Evolutionary conservation across 2,797 vertebrate genomes (phyloP), one percentile per base, ranked within the genome.

Genomic region (Nyctalus aviator): DNA sequence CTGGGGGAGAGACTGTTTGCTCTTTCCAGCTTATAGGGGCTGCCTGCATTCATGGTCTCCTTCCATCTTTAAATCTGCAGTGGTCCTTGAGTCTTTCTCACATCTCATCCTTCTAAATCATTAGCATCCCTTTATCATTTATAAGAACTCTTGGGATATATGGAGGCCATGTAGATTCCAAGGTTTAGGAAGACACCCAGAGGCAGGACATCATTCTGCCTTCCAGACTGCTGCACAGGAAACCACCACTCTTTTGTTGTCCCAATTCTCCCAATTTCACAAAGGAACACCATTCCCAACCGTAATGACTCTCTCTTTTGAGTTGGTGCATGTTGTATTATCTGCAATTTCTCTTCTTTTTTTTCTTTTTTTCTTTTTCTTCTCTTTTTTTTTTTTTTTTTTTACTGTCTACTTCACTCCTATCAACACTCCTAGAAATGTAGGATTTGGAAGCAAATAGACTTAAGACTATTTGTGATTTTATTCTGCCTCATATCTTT

Each of bases 351-450:
- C 17, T 27, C 4, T 0, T 55, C 18, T 35, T 64, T 48, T n/a
- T 0, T 64, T 32, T n/a, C n/a, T n/a, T 23, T 0, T 44, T 44
- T 6, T 44, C 0, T 53, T n/a, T 11, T 27, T 66, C 4, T 0
- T 77, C 18, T 35, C 3, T 64, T 46, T n/a, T 0, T 64, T 32
- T n/a, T 0, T 41, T 41, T 5, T 44, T 1, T 55, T n/a, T 11
- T 27, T 66, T 9, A 27, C 4, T 59, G 69, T 44, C 6, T 66
- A 44, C 6, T 30, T 18, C 73, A 62, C 23, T 14, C 2, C 37
- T 76, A 76, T 41, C 72, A 79, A 30, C 6, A 30, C 11, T 13
- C 3, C 0, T 68, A 68, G 23, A 8, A 55, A 91, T 48, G 59
- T 37, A 84, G 15, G 3, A 23, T 30, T 57, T 48, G 9, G 3